Evolutionary conservation across 2,797 vertebrate genomes (phyloP).

Genomic region (Margarornis squamiger): DNA sequence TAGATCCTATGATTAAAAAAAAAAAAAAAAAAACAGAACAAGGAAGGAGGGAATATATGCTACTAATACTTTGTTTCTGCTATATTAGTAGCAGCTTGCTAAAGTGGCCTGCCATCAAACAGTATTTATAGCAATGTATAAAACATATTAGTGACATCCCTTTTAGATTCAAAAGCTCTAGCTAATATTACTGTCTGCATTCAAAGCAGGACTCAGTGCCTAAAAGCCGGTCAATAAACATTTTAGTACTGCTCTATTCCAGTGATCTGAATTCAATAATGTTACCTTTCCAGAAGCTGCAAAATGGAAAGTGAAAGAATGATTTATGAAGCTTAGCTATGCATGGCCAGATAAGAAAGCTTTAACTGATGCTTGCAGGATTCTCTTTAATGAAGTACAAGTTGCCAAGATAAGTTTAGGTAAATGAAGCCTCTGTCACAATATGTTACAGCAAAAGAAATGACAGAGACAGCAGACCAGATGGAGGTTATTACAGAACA

Average conservation of each 20-base stretch:
- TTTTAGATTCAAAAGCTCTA: conserved; percentile 70
- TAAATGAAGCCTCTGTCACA: conserved; percentile 83
- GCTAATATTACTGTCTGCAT: conserved; percentile 69
- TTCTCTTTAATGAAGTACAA: conserved; percentile 83
- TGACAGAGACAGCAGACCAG: conserved; percentile 77
- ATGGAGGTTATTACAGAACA: conserved; percentile 78
- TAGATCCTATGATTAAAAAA: not conserved
- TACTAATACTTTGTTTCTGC: conserved; percentile 49
- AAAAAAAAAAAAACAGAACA: not conserved
- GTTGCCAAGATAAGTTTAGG: conserved; percentile 82
- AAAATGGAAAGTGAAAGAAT: conserved; percentile 80
- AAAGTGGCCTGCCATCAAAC: conserved; percentile 26
- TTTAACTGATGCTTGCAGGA: conserved; percentile 79
- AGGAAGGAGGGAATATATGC: not conserved
- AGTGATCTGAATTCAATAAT: conserved; percentile 80
- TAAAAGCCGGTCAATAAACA: conserved; percentile 79
- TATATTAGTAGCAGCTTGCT: conserved; percentile 43
- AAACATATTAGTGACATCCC: conserved; percentile 58
- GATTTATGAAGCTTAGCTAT: conserved; percentile 82
- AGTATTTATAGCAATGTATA: conserved; percentile 65
- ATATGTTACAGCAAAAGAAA: conserved; percentile 78
- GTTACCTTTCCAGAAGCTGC: conserved; percentile 75
- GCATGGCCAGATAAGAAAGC: conserved; percentile 79
- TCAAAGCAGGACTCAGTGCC: conserved; percentile 61
- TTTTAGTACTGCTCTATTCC: conserved; percentile 74